Percentiles rank a stretch among this genome's conserved stretches.
Evolutionary conservation across 2,113 vertebrate genomes (phyloP).

Genomic region (Aldabrachelys gigantea): DNA sequence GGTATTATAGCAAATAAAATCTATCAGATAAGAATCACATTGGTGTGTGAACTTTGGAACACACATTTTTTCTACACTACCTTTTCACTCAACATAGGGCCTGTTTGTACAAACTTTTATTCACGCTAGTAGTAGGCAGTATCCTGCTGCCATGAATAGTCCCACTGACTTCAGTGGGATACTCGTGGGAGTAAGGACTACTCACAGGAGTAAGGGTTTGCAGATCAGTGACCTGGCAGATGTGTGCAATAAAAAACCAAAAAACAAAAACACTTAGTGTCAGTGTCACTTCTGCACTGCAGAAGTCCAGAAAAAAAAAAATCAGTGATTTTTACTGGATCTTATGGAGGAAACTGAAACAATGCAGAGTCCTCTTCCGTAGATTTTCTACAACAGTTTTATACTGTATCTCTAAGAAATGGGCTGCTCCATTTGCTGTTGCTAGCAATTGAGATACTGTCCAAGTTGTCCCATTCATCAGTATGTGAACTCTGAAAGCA

Average conservation of each 20-base stretch:
- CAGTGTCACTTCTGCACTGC: background rate
- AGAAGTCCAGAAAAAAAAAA: background rate
- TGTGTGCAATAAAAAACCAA: background rate
- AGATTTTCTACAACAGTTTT: slow-evolving; percentile 46
- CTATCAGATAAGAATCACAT: background rate
- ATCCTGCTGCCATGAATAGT: background rate
- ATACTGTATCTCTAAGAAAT: background rate
- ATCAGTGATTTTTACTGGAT: background rate
- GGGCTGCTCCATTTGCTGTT: slow-evolving; percentile 52
- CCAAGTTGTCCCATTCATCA: slow-evolving; percentile 66
- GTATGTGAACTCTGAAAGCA: slow-evolving; percentile 71
- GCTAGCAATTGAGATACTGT: slow-evolving; percentile 56
- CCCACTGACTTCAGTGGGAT: background rate
- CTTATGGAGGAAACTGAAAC: slow-evolving; percentile 18
- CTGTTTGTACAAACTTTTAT: background rate
- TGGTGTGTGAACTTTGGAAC: background rate
- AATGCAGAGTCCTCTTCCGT: background rate
- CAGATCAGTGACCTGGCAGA: background rate
- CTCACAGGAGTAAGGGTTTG: rapidly evolving
- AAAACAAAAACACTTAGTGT: background rate
- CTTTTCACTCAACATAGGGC: background rate
- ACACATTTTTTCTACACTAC: background rate
- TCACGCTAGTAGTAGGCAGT: rapidly evolving
- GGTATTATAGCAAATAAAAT: background rate
- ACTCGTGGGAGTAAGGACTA: background rate